Percentiles rank a stretch among this genome's conserved stretches.
Evolutionary conservation across 2,113 vertebrate genomes (phyloP).

Genomic region (Bubo blakistoni): DNA sequence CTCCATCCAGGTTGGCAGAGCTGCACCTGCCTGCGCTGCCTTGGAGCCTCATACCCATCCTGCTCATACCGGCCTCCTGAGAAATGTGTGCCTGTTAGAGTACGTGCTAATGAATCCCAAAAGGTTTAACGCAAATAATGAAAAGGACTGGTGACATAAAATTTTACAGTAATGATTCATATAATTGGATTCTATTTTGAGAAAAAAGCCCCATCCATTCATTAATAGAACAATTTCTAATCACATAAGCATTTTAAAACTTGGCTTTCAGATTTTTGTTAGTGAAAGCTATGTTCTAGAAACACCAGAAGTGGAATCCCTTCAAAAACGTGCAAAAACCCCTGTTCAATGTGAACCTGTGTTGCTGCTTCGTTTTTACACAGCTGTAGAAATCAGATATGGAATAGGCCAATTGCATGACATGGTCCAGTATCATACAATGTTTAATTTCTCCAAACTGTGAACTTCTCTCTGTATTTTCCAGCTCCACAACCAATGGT

Average conservation of each 20-base stretch:
- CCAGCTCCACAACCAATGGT: background rate
- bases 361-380: background rate
- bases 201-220: background rate
- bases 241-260: background rate
- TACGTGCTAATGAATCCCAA: background rate
- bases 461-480: background rate
- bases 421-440: background rate
- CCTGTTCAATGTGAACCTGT: background rate
- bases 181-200: background rate
- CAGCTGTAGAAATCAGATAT: background rate
- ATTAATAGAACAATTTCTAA: background rate
- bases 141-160: background rate
- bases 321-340: background rate
- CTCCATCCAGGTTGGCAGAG: background rate
- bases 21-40: too few relatives aligned
- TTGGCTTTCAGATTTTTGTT: background rate
- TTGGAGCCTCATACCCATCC: rapidly evolving
- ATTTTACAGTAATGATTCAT: background rate
- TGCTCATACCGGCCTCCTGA: background rate
- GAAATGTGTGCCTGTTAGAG: rapidly evolving
- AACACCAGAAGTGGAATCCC: background rate
- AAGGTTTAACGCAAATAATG: background rate
- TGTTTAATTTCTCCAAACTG: background rate
- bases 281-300: background rate
- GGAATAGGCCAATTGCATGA: background rate